phyloP scores from a whole-genome alignment of 2,797 vertebrate genomes.

The Typhlichthys subterraneus region DNA sequence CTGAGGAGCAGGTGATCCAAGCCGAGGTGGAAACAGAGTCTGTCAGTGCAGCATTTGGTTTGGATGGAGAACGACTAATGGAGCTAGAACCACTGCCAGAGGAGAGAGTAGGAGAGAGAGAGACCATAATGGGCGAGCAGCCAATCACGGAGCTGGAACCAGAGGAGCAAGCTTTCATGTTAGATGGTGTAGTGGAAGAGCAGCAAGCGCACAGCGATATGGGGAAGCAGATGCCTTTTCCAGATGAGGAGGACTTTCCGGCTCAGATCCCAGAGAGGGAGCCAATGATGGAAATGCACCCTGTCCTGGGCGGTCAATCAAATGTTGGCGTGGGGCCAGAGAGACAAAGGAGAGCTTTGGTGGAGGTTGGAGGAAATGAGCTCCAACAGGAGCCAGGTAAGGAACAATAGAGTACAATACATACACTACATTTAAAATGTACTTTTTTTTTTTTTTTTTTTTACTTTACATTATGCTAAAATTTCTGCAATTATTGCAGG shows the following conservation, averaged over 20 bases:
- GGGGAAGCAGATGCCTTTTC: background rate
- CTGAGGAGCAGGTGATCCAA: background rate
- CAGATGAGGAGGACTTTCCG: conserved; percentile 9
- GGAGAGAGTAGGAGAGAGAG: background rate
- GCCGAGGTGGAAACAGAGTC: background rate
- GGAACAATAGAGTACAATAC: background rate
- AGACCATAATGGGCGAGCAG: conserved; percentile 4
- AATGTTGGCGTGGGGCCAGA: background rate
- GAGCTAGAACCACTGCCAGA: conserved; percentile 6
- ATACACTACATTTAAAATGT: no score
- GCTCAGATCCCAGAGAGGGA: background rate
- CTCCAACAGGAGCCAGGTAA: conserved; percentile 1
- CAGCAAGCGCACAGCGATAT: conserved; percentile 9
- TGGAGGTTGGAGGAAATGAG: background rate
- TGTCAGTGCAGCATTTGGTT: conserved; percentile 4
- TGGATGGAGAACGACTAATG: background rate
- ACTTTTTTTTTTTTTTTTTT: no score
- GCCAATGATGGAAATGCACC: conserved; percentile 5
- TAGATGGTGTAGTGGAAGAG: conserved; percentile 16
- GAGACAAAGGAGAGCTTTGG: background rate
- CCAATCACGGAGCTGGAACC: conserved; percentile 28
- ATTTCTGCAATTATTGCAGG: background rate
- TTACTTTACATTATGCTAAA: no score
- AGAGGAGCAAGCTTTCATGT: conserved; percentile 9
- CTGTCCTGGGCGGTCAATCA: conserved; percentile 1